Base-by-base conservation (phyloP, 1,140 invertebrate species). In the Diprion similis region DNA sequence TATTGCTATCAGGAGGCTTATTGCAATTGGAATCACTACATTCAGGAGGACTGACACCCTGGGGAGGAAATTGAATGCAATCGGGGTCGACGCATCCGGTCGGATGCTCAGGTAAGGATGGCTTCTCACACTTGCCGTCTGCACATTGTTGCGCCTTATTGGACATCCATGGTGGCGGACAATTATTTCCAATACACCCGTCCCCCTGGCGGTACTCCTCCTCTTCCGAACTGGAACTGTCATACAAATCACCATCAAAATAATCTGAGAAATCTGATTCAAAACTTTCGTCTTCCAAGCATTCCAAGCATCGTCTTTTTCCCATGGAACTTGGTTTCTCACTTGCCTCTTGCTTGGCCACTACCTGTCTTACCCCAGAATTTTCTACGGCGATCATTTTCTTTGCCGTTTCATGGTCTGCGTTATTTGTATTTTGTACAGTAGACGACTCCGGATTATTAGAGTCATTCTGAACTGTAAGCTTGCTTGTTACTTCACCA, bases 181-280 rank as follows among this genome's bases (percentile, higher is more conserved):
- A 72, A 47, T 72, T 17, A 37, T 72, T 13, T 64, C 64, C 71
- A 15, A 17, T n/a, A 37, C 71, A 72, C 15, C 0, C 65, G 7
- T 24, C 17, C 45, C 59, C 24, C 2, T 37, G 24, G 24, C 6
- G 24, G 24, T 37, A 6, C 24, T 37, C 2, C 24, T 37, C 24
- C 17, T 46, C 51, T 65, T 65, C 59, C 1, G 59, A 37, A 37
- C 48, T 71, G 3, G 47, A 45, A 8, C 8, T 10, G 1, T 66
- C 24, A 1, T 15, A 0, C 15, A 68, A 74, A 37, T 37, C 24
- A 37, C 24, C 24, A 37, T 6, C 7, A 37, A 37, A 37, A 37
- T 37, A 37, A 37, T 37, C 24, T 1, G 6, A 6, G 24, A 3
- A 37, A 6, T 2, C 6, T 37, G 24, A 37, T 3, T 64, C 17